These are phyloP conservation scores for Cynoglossus semilaevis DNA, from an alignment of 2,113 vertebrate species.

Conservation along the genomic window DNA sequence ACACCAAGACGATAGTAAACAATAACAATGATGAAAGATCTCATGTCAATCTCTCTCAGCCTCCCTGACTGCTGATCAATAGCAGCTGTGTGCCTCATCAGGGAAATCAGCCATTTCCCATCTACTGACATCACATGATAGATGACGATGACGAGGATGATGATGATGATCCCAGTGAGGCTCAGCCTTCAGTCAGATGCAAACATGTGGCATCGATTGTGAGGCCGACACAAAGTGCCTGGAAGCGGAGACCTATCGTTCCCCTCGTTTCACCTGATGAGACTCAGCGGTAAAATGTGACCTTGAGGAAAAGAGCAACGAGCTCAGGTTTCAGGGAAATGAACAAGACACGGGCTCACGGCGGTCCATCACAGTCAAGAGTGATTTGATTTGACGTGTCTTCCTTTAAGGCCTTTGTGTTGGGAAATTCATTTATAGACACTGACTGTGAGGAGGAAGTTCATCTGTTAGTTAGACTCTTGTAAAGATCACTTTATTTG, in stretches of 20 bases:
- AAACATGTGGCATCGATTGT: conserved; percentile 55
- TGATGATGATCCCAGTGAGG: conserved; percentile 15
- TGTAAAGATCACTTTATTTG: conserved; percentile 9
- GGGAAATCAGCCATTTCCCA: conserved; percentile 25
- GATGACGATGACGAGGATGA: conserved; percentile 32
- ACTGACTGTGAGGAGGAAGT: conserved; percentile 24
- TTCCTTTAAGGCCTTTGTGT: neutral
- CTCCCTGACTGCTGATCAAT: conserved; percentile 13
- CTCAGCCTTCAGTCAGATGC: conserved; percentile 13
- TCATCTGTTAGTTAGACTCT: conserved; percentile 8
- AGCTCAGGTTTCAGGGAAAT: conserved; percentile 58
- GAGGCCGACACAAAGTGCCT: conserved; percentile 43
- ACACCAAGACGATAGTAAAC: too few species aligned
- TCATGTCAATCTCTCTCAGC: neutral
- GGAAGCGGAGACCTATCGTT: conserved; percentile 47
- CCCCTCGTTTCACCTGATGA: conserved; percentile 56
- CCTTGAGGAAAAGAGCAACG: conserved; percentile 25
- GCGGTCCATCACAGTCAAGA: conserved; percentile 13
- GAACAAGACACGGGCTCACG: conserved; percentile 12
- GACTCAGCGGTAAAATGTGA: conserved; percentile 55
- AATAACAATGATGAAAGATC: too few species aligned
- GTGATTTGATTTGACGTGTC: conserved; percentile 13
- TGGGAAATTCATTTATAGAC: conserved; percentile 14
- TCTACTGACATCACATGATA: conserved; percentile 16
- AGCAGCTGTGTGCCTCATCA: conserved; percentile 32